Conservation (phyloP, 1,140 invertebrate genomes). For the Caenorhabditis tropicalis region DNA sequence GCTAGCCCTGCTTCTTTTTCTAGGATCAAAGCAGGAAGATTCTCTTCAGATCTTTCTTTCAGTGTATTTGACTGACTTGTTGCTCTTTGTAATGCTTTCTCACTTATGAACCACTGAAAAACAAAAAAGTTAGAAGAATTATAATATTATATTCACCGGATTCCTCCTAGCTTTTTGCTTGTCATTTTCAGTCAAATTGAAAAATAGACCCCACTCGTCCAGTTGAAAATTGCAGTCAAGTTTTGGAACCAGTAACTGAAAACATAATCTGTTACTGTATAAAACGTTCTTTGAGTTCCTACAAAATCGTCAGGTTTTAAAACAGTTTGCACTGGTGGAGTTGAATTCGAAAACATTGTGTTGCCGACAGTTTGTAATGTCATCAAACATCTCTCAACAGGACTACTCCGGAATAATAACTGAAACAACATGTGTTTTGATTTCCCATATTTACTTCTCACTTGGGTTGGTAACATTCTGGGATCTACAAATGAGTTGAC, state of each 20-base stretch:
- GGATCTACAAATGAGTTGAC: slow-evolving; percentile 20
- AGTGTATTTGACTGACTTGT: neutral
- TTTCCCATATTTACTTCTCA: neutral
- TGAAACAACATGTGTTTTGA: neutral
- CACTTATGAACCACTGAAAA: slow-evolving; percentile 9
- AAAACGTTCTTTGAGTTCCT: neutral
- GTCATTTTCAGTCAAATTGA: neutral
- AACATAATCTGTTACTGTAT: neutral
- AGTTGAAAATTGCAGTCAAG: neutral
- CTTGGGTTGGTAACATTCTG: neutral
- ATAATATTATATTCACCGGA: neutral
- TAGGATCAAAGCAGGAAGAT: slow-evolving; percentile 1
- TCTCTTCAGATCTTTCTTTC: neutral
- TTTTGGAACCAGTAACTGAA: slow-evolving; percentile 12
- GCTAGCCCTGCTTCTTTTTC: slow-evolving; percentile 14
- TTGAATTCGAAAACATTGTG: neutral
- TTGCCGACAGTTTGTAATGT: neutral
- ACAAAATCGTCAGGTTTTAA: neutral
- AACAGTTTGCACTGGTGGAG: slow-evolving; percentile 9
- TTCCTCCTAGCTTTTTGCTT: neutral
- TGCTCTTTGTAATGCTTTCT: neutral
- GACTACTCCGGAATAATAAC: slow-evolving; percentile 30
- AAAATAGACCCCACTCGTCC: neutral
- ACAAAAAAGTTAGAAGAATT: neutral
- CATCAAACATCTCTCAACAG: slow-evolving; percentile 31